These are phyloP conservation scores for Stercorarius parasiticus DNA, from an alignment of 2,113 vertebrate species.

Conservation along the genomic window DNA sequence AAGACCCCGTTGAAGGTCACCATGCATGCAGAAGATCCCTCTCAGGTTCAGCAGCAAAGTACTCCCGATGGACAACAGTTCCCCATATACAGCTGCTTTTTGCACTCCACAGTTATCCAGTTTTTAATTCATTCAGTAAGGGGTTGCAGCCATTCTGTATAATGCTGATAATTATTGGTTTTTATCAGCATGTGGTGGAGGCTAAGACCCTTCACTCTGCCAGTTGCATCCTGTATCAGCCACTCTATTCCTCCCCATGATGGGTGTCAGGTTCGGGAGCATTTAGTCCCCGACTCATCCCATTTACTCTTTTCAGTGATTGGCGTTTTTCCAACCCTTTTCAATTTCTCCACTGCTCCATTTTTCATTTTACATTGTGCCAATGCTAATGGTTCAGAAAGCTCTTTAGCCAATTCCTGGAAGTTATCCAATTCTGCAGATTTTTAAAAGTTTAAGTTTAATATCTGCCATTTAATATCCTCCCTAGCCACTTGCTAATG, in stretches of 20 bases:
- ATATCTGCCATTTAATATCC: slow-evolving; percentile 30
- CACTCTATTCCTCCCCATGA: not conserved
- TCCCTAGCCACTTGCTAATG: slow-evolving; percentile 45
- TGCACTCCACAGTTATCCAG: rapidly evolving
- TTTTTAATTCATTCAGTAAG: not conserved
- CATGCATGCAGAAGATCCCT: not conserved
- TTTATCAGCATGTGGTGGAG: not conserved
- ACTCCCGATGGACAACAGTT: not conserved
- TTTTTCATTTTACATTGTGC: slow-evolving; percentile 36
- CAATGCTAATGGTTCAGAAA: slow-evolving; percentile 23
- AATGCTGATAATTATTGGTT: not conserved
- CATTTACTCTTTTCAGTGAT: slow-evolving; percentile 26
- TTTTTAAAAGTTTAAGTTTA: slow-evolving; percentile 35
- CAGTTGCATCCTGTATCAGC: not conserved
- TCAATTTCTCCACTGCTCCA: not conserved
- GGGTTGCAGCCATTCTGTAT: not conserved
- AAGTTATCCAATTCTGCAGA: slow-evolving; percentile 22
- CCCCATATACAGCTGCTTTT: rapidly evolving
- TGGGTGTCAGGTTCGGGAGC: slow-evolving; percentile 2
- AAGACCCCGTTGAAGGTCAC: not conserved
- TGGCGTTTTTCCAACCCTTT: slow-evolving; percentile 48
- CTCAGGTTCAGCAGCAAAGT: not conserved
- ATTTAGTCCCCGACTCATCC: not conserved
- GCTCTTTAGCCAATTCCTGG: slow-evolving; percentile 26
- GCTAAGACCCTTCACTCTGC: not conserved